A percentile compares a stretch with the other conserved stretches of the same genome.
Conservation (phyloP, 2,113 vertebrate species). For the Eira barbara region DNA sequence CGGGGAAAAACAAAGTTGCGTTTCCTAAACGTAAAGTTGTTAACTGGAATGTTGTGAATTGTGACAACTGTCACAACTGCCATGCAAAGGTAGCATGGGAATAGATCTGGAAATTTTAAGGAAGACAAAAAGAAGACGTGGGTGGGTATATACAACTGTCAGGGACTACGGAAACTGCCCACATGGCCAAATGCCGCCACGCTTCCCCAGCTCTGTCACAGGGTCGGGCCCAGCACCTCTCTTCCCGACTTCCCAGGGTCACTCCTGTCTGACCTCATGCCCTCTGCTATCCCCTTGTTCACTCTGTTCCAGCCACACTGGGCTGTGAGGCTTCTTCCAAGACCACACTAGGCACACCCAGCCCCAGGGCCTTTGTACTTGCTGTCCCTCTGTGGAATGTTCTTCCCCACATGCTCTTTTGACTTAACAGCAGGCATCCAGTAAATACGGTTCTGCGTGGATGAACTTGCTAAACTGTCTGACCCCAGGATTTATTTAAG, state of each 20-base stretch:
- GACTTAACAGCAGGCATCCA: not conserved
- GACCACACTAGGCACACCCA: not conserved
- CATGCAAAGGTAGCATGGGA: fast-evolving
- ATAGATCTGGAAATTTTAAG: not conserved
- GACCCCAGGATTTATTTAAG: not conserved
- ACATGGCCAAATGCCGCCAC: not conserved
- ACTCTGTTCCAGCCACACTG: not conserved
- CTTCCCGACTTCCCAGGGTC: not conserved
- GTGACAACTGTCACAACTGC: not conserved
- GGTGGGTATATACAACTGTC: not conserved
- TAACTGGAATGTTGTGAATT: not conserved
- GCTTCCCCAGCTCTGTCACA: not conserved
- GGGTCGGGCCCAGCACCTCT: not conserved
- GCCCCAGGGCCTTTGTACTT: not conserved
- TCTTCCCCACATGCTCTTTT: not conserved
- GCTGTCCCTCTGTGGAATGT: not conserved
- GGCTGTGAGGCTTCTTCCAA: not conserved
- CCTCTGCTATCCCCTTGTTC: not conserved
- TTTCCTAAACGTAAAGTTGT: not conserved
- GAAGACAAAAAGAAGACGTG: not conserved
- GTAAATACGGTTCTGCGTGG: fast-evolving
- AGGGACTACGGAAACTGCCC: not conserved
- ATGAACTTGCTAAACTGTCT: not conserved
- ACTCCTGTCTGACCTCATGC: not conserved
- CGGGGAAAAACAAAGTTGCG: not conserved